phyloP scores from a whole-genome alignment of 2,113 vertebrate genomes.

The Aphelocoma coerulescens region DNA sequence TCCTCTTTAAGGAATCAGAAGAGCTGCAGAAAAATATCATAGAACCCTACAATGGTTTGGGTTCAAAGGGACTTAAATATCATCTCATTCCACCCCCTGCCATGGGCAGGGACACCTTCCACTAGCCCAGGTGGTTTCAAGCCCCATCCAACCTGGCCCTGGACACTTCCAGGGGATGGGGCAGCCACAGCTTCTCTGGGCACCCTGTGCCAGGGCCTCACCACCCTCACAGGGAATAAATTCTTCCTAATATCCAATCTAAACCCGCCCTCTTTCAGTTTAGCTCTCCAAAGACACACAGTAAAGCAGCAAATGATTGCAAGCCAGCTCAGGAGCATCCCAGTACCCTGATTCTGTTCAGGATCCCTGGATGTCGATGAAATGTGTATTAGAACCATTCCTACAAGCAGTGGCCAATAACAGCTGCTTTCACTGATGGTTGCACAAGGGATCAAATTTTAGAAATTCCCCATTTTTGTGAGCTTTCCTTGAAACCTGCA shows the following conservation, averaged over 20 bases:
- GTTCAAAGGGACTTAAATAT: background rate
- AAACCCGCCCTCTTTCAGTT: background rate
- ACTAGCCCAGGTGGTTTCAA: background rate
- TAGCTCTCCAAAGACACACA: background rate
- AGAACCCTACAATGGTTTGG: background rate
- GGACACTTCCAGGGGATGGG: background rate
- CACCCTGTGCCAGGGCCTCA: fast-evolving
- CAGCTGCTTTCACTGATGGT: background rate
- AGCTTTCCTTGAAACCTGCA: background rate
- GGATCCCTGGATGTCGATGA: background rate
- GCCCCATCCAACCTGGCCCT: fast-evolving
- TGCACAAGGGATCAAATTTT: background rate
- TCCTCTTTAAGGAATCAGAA: background rate
- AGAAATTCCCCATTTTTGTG: background rate
- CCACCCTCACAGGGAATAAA: background rate
- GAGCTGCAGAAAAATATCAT: background rate
- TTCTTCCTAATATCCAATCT: too few species aligned
- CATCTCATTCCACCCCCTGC: background rate
- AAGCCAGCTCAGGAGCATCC: background rate
- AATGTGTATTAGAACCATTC: fast-evolving
- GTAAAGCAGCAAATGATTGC: background rate
- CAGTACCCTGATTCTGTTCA: fast-evolving
- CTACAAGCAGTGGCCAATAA: background rate
- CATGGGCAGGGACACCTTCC: background rate
- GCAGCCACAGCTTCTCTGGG: background rate